Evolutionary conservation across 1,140 invertebrate genomes (phyloP), one percentile per base, ranked within the genome.

Genomic region (Radopholus similis): DNA sequence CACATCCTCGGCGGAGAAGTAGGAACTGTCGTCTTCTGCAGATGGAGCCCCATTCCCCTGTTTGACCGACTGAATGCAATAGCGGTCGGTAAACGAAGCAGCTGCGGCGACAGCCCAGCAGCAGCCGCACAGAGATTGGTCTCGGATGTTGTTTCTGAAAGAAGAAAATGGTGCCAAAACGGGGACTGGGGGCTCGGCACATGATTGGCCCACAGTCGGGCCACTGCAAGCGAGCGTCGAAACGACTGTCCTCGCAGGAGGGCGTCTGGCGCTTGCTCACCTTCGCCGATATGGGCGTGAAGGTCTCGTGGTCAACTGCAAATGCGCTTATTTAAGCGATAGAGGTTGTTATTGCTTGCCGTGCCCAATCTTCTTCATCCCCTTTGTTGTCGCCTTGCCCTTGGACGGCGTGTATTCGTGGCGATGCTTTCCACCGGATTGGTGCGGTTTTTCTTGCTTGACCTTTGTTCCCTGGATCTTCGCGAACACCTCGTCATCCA

Each of bases 71-170:
- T 15, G 4, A 64, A 64, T 59, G 32, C 62, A 64, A 49, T 47
- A 53, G 21, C 62, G 62, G 30, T 64, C 62, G 23, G 49, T 64
- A 35, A 64, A 54, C 1, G 49, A 40, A 21, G 62, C 32, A 37
- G 44, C 21, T 6, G 28, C 49, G 13, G 62, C 26, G 2, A 64
- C 62, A 4, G 62, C 62, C 38, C 47, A 64, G 26, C 62, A 64
- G 53, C 28, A 18, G 23, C 40, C 38, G 38, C 62, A 64, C 4
- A 30, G 49, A 15, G 62, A 64, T 21, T 64, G 62, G 23, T 64
- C 62, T 11, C 59, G 59, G 49, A 47, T 62, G 34, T 62, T 47
- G 21, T 42, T 30, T 47, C 42, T 62, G 42, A 86, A 47, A 15
- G 1, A 23, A 13, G 26, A n/a, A 13, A 13, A 4, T 23, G n/a